Base-by-base conservation (phyloP, 2,888 invertebrate genomes). In the Amblyteles armatorius region DNA sequence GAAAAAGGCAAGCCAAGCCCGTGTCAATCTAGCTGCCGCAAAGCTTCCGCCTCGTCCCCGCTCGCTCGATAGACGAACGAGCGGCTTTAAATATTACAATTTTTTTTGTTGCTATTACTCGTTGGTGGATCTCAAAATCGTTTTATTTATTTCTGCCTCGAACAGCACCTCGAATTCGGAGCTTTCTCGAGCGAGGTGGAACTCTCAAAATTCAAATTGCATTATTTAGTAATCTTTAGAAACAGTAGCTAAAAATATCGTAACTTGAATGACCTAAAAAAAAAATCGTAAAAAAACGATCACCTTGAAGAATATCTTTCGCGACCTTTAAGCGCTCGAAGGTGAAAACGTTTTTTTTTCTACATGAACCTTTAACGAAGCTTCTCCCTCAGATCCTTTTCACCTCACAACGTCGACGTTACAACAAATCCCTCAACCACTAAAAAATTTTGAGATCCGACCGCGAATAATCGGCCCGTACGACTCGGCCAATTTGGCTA, bases 1-100 rank as follows among this genome's bases (percentile, higher is more conserved):
- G 85, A 82, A 72, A 82, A 84, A 85, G 85, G 85, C 85, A 85
- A 85, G 85, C 85, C 85, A 85, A 85, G 85, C 85, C 79, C 85
- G 77, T 82, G 81, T 72, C 57, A 26, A 76, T 82, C 67, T 80
- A 83, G 67, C 63, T 80, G 68, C 52, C 57, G 79, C 77, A 82
- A 63, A 84, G 81, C 82, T 22, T 50, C 81, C 69, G 78, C 74
- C 63, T 73, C 65, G 36, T 63, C 36, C 26, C 33, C 57, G 22
- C 81, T 74, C 68, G 48, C 44, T 82, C 65, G 48, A 11, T 33
- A 13, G 16, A 48, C 60, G 11, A 79, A 79, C 84, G 84, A 79
- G 82, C 19, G 65, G 67, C 82, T 82, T 79, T 79, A 67, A 82
- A 44, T 72, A 26, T 78, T 73, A 73, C 68, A 52, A 36, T 48